Percentiles rank a stretch among this genome's conserved stretches.
These are phyloP conservation scores for Lanistes nyassanus DNA, from an alignment of 1,140 invertebrate genomes.

Conservation along the genomic window DNA sequence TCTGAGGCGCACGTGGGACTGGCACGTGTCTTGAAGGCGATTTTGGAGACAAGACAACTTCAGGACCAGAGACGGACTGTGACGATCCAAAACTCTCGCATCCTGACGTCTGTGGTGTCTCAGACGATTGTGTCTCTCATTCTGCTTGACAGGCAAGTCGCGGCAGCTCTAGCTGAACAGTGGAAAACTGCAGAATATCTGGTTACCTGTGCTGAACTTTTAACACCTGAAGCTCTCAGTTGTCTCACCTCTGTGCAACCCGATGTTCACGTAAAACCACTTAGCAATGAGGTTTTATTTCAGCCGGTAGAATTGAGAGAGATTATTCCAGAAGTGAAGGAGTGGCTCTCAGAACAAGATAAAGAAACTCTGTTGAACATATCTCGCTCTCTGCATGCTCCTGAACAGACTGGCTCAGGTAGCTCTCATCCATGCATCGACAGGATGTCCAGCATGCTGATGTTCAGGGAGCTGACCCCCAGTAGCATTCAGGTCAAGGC, in stretches of 20 bases:
- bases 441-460: background rate
- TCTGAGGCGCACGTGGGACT: slow-evolving; percentile 7
- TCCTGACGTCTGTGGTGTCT: no score
- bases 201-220: no score
- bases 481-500: background rate
- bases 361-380: background rate
- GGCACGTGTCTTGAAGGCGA: slow-evolving; percentile 9
- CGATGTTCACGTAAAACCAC: background rate
- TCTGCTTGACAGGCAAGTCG: slow-evolving; percentile 8
- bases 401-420: background rate
- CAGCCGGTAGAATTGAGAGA: background rate
- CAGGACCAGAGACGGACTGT: background rate
- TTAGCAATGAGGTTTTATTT: slow-evolving; percentile 13
- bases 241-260: no score
- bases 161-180: background rate
- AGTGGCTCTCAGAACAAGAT: background rate
- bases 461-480: background rate
- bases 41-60: background rate
- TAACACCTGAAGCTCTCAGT: no score
- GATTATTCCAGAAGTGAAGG: no score
- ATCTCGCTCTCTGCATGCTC: background rate
- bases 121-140: no score
- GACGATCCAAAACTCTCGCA: background rate
- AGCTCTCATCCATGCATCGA: no score
- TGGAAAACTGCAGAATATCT: slow-evolving; percentile 10